Conservation (phyloP, 2,888 invertebrate species). For the Emmelina monodactyla region DNA sequence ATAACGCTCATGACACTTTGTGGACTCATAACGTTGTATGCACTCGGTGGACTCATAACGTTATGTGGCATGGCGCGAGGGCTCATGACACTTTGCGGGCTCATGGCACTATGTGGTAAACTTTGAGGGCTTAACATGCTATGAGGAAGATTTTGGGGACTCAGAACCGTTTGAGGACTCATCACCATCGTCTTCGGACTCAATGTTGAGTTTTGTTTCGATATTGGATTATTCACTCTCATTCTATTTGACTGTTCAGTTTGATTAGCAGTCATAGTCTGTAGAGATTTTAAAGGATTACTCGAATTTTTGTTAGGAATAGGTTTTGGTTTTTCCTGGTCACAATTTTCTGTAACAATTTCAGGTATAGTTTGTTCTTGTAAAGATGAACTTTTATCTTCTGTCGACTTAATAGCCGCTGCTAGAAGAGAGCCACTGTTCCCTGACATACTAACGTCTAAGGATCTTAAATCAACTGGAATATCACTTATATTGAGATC, state of each 20-base stretch:
- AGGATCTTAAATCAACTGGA: slow-evolving; percentile 63
- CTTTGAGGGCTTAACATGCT: slow-evolving; percentile 57
- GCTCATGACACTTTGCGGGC: slow-evolving; percentile 53
- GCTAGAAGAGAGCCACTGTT: slow-evolving; percentile 53
- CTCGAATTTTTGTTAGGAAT: slow-evolving; percentile 25
- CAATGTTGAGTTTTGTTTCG: slow-evolving; percentile 37
- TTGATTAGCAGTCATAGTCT: slow-evolving; percentile 51
- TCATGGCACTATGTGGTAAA: slow-evolving; percentile 53
- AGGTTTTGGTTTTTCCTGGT: slow-evolving; percentile 36
- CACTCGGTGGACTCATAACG: slow-evolving; percentile 54
- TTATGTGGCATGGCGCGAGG: slow-evolving; percentile 41
- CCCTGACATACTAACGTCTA: slow-evolving; percentile 64
- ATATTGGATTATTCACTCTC: slow-evolving; percentile 35
- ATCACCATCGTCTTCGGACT: slow-evolving; percentile 48
- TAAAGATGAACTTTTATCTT: slow-evolving; percentile 40
- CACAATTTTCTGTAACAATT: slow-evolving; percentile 33
- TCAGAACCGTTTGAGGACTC: slow-evolving; percentile 45
- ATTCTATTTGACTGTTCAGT: slow-evolving; percentile 44
- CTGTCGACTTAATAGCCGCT: slow-evolving; percentile 35
- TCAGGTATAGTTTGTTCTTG: slow-evolving; percentile 55
- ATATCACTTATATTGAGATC: slow-evolving; percentile 67
- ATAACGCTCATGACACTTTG: slow-evolving; percentile 59
- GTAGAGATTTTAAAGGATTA: slow-evolving; percentile 49
- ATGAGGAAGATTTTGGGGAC: slow-evolving; percentile 46
- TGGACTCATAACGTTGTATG: slow-evolving; percentile 56